A percentile compares a stretch with the other conserved stretches of the same genome.
These are phyloP conservation scores for Aphyosemion australe DNA, from an alignment of 2,113 vertebrate species.

Conservation along the genomic window DNA sequence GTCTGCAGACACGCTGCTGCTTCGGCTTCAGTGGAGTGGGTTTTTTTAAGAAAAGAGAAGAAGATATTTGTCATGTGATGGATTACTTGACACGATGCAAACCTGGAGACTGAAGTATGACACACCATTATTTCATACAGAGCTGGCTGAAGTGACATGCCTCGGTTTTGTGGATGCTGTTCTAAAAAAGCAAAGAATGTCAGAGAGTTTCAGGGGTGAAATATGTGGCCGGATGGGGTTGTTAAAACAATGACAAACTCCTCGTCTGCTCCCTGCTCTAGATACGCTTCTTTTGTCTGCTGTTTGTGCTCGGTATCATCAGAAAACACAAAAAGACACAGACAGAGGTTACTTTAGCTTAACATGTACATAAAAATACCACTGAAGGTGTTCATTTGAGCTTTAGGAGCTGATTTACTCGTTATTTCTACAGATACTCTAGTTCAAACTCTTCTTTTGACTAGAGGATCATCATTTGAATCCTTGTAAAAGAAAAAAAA, in stretches of 20 bases:
- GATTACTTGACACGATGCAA: conserved; percentile 47
- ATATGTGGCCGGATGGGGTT: conserved; percentile 23
- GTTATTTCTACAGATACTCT: neutral
- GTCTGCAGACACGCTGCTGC: conserved; percentile 14
- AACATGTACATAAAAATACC: neutral
- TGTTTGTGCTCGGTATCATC: neutral
- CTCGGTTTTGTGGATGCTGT: conserved; percentile 51
- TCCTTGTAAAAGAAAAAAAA: neutral
- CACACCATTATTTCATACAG: conserved; percentile 45
- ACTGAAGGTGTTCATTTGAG: neutral
- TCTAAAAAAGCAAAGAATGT: conserved; percentile 53
- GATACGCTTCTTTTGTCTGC: neutral
- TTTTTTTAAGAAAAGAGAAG: conserved; percentile 31
- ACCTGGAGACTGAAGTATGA: conserved; percentile 56
- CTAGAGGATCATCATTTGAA: too few species aligned
- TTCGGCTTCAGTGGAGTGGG: neutral
- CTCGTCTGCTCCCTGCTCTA: conserved; percentile 6
- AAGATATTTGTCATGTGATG: conserved; percentile 31
- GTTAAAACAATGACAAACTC: conserved; percentile 18
- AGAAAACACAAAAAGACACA: neutral
- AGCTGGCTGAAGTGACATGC: conserved; percentile 30
- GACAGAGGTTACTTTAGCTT: neutral
- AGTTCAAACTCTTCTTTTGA: too few species aligned
- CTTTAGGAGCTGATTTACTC: neutral
- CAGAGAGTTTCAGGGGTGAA: conserved; percentile 40